Evolutionary conservation across 2,113 vertebrate species (phyloP).

Genomic region (Nyctereutes procyonoides): DNA sequence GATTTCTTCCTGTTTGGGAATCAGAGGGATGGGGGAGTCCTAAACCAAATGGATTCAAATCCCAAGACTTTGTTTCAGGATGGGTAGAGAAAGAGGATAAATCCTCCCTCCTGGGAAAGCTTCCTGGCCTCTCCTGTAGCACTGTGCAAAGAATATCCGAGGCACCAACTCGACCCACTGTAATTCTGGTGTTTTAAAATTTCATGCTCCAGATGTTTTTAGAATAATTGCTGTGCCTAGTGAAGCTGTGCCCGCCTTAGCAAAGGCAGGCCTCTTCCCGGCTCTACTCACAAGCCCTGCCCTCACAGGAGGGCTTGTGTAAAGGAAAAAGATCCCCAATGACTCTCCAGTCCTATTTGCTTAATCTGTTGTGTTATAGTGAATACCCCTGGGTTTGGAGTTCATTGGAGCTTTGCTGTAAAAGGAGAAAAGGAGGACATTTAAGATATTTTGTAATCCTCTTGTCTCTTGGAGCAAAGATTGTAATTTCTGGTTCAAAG

Average conservation of each 20-base stretch:
- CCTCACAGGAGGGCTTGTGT: neutral
- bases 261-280: neutral
- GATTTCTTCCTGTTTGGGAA: neutral
- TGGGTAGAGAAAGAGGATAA: neutral
- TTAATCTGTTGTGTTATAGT: constrained; percentile 56
- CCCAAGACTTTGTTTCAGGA: neutral
- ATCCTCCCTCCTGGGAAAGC: neutral
- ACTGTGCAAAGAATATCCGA: neutral
- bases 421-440: constrained; percentile 54
- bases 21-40: neutral
- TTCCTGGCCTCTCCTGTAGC: rapidly evolving
- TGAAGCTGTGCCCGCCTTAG: neutral
- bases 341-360: constrained; percentile 35
- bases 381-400: constrained; percentile 50
- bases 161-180: neutral
- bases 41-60: neutral
- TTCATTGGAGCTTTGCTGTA: constrained; percentile 18
- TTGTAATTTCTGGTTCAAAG: constrained; percentile 24
- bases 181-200: constrained; percentile 13
- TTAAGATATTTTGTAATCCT: constrained; percentile 25
- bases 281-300: neutral
- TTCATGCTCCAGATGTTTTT: constrained; percentile 55
- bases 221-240: constrained; percentile 51
- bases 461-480: constrained; percentile 44
- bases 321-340: neutral